Base-by-base conservation (phyloP, 2,797 vertebrate genomes). In the Typhlichthys subterraneus region DNA sequence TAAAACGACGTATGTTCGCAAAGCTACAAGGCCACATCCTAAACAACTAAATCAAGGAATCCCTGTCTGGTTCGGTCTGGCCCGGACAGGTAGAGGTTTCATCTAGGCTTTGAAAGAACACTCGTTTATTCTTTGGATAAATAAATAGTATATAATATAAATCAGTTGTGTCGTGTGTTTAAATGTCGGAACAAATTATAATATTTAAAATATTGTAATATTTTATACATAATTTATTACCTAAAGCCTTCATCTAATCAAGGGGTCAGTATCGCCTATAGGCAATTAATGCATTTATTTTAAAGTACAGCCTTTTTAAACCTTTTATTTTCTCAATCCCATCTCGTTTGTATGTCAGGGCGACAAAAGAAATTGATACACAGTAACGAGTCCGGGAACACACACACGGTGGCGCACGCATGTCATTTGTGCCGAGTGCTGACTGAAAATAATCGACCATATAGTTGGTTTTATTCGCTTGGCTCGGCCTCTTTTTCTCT, bases 401-500 rank as follows among this genome's bases (percentile, higher is more conserved):
- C 38, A 42, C 38, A 42, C 38, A 42, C 38, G 38, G 38, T 42
- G 38, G 38, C 38, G 38, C 38, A 42, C 38, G 38, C 38, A 42
- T 42, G 38, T 77, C 72, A 81, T 70, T 59, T 67, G 69, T 67
- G 67, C 61, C 4, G 54, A 70, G 57, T 74, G 64, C 59, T 80
- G 84, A 85, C 79, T 70, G 1, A 82, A 42, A 42, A 42, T 7
- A 42, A 42, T 42, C 1, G 38, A 42, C 38, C 38, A 42, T 42
- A 42, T 42, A 42, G 23, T 42, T 8, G 38, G 38, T 42, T 83
- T 80, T 85, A 67, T 67, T 66, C 69, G 65, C 65, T 75, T 49
- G 57, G 12, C 60, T 65, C 65, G 70, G 60, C 76, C 70, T 80
- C 80, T 82, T 73, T 86, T 77, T 84, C 77, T 67, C 70, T 76